Conservation (phyloP, 2,797 vertebrate species). For the Manis pentadactyla region DNA sequence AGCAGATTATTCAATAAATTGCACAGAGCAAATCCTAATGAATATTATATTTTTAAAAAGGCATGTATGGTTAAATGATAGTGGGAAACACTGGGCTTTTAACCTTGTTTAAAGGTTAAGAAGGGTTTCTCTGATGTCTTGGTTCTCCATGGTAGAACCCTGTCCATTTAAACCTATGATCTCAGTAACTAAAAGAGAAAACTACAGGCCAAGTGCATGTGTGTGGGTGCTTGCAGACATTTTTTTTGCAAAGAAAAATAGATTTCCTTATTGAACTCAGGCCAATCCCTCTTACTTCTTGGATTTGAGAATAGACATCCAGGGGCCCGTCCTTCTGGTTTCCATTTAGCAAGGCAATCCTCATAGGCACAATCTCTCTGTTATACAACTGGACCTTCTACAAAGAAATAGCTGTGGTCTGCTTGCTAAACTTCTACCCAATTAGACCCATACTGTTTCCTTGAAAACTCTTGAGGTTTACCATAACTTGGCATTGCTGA, state of each 20-base stretch:
- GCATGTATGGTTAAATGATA: neutral
- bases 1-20: neutral
- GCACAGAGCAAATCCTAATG: neutral
- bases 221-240: neutral
- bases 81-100: neutral
- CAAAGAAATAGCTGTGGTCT: slow-evolving; percentile 85
- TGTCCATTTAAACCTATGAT: slow-evolving; percentile 26
- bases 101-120: slow-evolving; percentile 33
- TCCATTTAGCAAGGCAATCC: slow-evolving; percentile 80
- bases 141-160: neutral
- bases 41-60: neutral
- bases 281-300: slow-evolving; percentile 75
- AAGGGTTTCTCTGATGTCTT: neutral
- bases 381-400: slow-evolving; percentile 78
- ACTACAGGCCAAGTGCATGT: neutral
- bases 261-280: slow-evolving; percentile 69
- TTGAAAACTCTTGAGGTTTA: slow-evolving; percentile 82
- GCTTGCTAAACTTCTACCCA: slow-evolving; percentile 78
- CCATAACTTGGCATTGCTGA: slow-evolving; percentile 79
- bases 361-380: slow-evolving; percentile 76
- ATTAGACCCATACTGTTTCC: slow-evolving; percentile 84
- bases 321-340: slow-evolving; percentile 78
- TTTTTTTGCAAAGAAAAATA: slow-evolving; percentile 78
- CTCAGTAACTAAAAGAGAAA: slow-evolving; percentile 16
- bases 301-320: slow-evolving; percentile 78